These are phyloP conservation scores for Koerneria pararmatus DNA, from an alignment of 2,888 invertebrate species.

Conservation along the genomic window DNA sequence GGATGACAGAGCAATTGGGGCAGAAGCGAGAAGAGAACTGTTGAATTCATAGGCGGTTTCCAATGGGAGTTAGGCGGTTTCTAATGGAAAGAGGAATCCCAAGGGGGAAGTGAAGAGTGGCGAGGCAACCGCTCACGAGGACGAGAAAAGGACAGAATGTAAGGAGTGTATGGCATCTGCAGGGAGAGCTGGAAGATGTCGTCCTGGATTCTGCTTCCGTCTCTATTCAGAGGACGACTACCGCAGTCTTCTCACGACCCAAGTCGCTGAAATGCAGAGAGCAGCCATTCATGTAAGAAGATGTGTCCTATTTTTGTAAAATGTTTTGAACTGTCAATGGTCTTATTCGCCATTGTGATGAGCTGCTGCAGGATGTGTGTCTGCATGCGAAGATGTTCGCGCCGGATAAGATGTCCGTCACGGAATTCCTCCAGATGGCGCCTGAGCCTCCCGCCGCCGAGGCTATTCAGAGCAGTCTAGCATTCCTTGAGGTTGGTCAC, in stretches of 20 bases:
- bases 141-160: no score
- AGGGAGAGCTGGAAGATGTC: conserved; percentile 76
- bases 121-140: no score
- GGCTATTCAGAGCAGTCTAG: conserved; percentile 75
- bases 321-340: conserved; percentile 9
- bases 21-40: no score
- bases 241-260: conserved; percentile 71
- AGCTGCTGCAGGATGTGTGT: conserved; percentile 64
- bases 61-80: no score
- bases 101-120: no score
- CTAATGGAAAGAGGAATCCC: no score
- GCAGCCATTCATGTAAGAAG: conserved; percentile 76
- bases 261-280: conserved; percentile 81
- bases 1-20: no score
- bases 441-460: conserved; percentile 79
- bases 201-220: conserved; percentile 80
- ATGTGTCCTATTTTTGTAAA: no score
- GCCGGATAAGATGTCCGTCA: conserved; percentile 73
- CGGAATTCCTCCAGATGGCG: conserved; percentile 77
- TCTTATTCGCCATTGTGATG: background rate
- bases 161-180: no score
- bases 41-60: no score
- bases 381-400: conserved; percentile 76
- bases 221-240: conserved; percentile 74
- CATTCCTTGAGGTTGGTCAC: conserved; percentile 63